Base-by-base conservation (phyloP, 2,797 vertebrate genomes). In the Serranus cabrilla region DNA sequence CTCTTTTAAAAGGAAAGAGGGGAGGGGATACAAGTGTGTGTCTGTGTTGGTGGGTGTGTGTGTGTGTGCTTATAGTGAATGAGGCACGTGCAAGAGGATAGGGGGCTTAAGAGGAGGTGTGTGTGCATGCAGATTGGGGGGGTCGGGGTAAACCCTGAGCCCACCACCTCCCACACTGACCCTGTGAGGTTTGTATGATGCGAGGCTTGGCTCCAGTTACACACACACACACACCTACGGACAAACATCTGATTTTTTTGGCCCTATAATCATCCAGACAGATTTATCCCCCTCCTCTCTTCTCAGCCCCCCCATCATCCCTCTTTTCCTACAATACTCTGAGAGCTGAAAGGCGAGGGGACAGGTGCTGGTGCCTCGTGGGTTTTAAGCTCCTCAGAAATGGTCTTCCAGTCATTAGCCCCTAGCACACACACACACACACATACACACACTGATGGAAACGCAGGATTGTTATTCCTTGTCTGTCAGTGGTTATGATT, bases 401-500 rank as follows among this genome's bases (percentile, higher is more conserved):
- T 74, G 23, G 31, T 70, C 76, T 75, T 77, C 55, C 46, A 70
- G 34, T 84, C 49, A 69, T 83, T 83, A 76, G 46, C 46, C 65
- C 14, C 46, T 10, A 25, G 3, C 27, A 52, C 52, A 8, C 59
- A 42, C 58, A 20, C 58, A 78, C 58, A 43, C 43, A 46, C 68
- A 61, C 51, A 47, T 59, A 50, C 56, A 73, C 64, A 64, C 9
- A 55, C 17, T 27, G 59, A 61, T 75, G 47, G 56, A 76, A 81
- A 68, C 9, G 42, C 25, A 49, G 54, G 45, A 70, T 56, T 81
- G 67, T 67, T 82, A 63, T 81, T 82, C 55, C 13, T 59, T 56
- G 52, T 78, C 81, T 89, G 83, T 81, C 86, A 72, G 71, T 68
- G 70, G 63, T 83, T 85, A 84, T 84, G 79, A 87, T 91, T 90